These are phyloP conservation scores for Kobus ellipsiprymnus DNA, from an alignment of 2,113 vertebrate genomes.

Conservation along the genomic window DNA sequence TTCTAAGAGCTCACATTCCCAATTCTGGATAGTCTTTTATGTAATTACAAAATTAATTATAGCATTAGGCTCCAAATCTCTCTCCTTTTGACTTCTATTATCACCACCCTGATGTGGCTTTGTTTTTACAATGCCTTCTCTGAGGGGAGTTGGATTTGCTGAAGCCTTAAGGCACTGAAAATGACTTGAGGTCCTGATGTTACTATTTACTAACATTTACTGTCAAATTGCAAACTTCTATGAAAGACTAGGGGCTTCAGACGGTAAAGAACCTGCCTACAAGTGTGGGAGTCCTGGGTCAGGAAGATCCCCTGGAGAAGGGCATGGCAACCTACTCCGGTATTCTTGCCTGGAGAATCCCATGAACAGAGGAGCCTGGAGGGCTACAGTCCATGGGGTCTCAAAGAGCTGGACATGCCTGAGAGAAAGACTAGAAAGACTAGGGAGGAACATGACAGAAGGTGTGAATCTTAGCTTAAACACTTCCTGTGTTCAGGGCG, in stretches of 20 bases:
- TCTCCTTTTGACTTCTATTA: not conserved
- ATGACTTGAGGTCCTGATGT: not conserved
- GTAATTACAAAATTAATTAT: slow-evolving; percentile 16
- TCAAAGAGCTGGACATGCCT: not conserved
- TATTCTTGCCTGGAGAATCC: not conserved
- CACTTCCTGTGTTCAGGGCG: not conserved
- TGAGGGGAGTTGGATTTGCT: not conserved
- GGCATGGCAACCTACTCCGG: not conserved
- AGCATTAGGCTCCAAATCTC: not conserved
- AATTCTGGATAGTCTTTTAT: slow-evolving; percentile 6
- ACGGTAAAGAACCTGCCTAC: not conserved
- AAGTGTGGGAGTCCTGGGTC: not conserved
- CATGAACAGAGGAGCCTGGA: not conserved
- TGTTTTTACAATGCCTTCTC: not conserved
- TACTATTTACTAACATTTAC: not conserved
- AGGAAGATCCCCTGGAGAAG: not conserved
- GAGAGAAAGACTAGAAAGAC: not conserved
- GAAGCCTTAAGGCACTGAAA: not conserved
- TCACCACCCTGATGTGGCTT: not conserved
- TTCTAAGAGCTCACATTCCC: slow-evolving; percentile 24
- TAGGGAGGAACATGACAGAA: not conserved
- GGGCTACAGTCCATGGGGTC: not conserved
- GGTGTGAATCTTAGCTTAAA: not conserved
- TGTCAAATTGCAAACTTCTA: not conserved
- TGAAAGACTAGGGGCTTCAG: not conserved